Conservation (phyloP, 2,888 invertebrate genomes). For the Erebia ligea region DNA sequence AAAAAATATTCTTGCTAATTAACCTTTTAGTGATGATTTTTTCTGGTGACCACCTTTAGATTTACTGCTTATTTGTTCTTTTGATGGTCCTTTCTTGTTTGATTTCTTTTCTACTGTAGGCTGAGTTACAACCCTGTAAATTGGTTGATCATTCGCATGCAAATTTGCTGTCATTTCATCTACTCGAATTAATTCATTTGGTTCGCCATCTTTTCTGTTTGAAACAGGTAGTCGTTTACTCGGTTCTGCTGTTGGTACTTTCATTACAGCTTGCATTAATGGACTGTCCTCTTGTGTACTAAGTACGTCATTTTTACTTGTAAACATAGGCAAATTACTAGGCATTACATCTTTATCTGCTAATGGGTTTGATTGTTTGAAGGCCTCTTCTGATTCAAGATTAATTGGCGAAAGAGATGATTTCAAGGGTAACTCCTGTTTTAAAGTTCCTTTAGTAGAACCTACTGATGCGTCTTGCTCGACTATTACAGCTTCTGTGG, state of each 20-base stretch:
- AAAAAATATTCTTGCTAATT: constrained; percentile 8
- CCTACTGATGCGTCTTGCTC: constrained; percentile 63
- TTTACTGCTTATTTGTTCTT: constrained; percentile 62
- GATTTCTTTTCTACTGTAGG: constrained; percentile 71
- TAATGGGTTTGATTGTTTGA: constrained; percentile 53
- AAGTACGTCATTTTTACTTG: constrained; percentile 68
- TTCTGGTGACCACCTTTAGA: constrained; percentile 72
- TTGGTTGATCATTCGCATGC: constrained; percentile 76
- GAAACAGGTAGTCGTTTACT: constrained; percentile 62
- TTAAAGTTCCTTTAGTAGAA: constrained; percentile 44
- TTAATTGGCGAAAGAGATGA: constrained; percentile 53
- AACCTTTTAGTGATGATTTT: constrained; percentile 77
- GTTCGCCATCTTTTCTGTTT: constrained; percentile 70
- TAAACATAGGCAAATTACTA: constrained; percentile 64
- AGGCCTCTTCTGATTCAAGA: constrained; percentile 50
- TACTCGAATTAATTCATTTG: constrained; percentile 68
- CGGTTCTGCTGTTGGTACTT: constrained; percentile 67
- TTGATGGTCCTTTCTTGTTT: constrained; percentile 65
- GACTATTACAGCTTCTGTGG: constrained; percentile 69
- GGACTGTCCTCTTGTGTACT: constrained; percentile 73
- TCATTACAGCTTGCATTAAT: constrained; percentile 72
- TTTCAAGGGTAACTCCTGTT: constrained; percentile 45
- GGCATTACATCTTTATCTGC: constrained; percentile 61
- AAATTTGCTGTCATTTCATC: constrained; percentile 76
- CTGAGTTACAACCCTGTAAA: constrained; percentile 77